These are phyloP conservation scores for Phymorhynchus buccinoides DNA, from an alignment of 1,140 invertebrate genomes.

Conservation along the genomic window DNA sequence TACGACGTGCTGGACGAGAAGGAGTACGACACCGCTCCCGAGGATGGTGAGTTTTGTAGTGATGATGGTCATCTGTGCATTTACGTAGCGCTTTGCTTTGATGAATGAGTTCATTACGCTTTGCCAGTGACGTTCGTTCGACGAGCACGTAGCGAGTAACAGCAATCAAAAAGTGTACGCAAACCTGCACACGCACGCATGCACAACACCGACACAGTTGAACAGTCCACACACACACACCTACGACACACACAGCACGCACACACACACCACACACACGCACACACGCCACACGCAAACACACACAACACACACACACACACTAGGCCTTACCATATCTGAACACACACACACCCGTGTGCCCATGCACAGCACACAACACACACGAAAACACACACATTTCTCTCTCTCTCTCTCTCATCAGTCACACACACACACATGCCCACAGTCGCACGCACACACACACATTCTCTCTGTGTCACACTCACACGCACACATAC, in stretches of 20 bases:
- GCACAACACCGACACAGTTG: not conserved
- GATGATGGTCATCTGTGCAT: no score
- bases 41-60: constrained; percentile 72
- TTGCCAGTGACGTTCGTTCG: no score
- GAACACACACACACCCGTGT: not conserved
- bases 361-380: no score
- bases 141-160: no score
- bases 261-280: constrained; percentile 26
- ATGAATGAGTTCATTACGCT: no score
- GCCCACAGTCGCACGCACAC: no score
- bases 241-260: constrained; percentile 16
- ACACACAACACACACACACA: constrained; percentile 32
- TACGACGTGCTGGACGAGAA: constrained; percentile 73
- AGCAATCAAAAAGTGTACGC: not conserved
- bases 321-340: not conserved
- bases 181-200: not conserved
- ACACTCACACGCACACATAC: no score
- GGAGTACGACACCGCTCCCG: constrained; percentile 70
- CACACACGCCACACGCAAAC: constrained; percentile 29
- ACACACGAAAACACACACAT: not conserved
- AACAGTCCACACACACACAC: not conserved
- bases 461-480: no score
- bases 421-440: no score
- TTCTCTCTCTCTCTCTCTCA: not conserved
- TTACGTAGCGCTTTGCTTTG: no score